A percentile compares a stretch with the other conserved stretches of the same genome.
Conservation (phyloP, 2,888 invertebrate genomes). For the Caenorhabditis panamensis region DNA sequence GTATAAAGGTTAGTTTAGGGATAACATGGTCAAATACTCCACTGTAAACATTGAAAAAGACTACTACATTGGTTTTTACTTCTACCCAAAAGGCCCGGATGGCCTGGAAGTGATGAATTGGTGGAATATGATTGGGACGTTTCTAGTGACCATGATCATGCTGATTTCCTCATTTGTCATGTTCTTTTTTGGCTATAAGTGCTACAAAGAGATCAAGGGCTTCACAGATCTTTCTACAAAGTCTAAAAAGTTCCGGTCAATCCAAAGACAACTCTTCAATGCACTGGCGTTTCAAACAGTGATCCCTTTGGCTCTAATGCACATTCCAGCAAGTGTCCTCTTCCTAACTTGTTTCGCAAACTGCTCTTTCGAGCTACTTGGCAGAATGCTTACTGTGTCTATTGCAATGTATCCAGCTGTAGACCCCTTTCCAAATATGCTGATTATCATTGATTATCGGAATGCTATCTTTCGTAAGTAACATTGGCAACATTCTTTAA, state of each 20-base stretch:
- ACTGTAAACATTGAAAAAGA: neutral
- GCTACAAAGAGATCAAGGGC: slow-evolving; percentile 1
- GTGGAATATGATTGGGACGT: neutral
- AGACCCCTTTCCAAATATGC: too few relatives aligned
- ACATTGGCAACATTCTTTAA: too few relatives aligned
- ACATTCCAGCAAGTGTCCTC: slow-evolving; percentile 14
- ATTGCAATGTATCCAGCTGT: too few relatives aligned
- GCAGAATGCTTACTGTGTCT: neutral
- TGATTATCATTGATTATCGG: too few relatives aligned
- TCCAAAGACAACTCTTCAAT: slow-evolving; percentile 12
- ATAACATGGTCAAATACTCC: neutral
- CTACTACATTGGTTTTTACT: slow-evolving; percentile 5
- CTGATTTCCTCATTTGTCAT: neutral
- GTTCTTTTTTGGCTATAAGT: slow-evolving; percentile 13
- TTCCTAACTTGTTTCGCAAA: neutral
- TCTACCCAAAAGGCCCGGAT: neutral
- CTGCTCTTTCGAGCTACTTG: neutral
- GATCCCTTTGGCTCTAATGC: slow-evolving; percentile 14
- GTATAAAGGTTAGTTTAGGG: neutral
- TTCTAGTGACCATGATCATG: neutral
- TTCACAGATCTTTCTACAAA: neutral
- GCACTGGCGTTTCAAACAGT: slow-evolving; percentile 26
- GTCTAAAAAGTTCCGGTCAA: neutral
- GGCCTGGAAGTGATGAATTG: slow-evolving; percentile 1
- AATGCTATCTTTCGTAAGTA: too few relatives aligned